These are phyloP conservation scores for Nymphalis io DNA, from an alignment of 1,140 invertebrate species.

Conservation along the genomic window DNA sequence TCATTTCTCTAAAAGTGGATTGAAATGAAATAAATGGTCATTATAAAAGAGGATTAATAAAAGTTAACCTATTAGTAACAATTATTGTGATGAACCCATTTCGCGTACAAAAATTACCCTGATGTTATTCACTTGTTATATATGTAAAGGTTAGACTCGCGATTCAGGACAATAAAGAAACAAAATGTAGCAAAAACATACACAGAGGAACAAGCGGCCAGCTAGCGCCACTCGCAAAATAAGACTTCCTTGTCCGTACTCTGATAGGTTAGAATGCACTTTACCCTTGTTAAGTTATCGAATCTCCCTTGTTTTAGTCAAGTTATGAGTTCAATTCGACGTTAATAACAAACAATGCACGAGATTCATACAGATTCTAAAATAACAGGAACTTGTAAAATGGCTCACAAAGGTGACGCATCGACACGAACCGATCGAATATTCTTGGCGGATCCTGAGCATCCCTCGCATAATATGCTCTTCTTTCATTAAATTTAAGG, in stretches of 20 bases:
- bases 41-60: neutral
- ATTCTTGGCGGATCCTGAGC: slow-evolving; percentile 54
- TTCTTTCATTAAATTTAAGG: slow-evolving; percentile 8
- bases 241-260: slow-evolving; percentile 22
- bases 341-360: slow-evolving; percentile 14
- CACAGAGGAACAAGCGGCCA: slow-evolving; percentile 10
- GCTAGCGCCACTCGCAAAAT: slow-evolving; percentile 23
- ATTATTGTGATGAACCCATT: neutral
- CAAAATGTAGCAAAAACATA: slow-evolving; percentile 12
- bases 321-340: neutral
- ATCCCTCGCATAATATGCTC: slow-evolving; percentile 27
- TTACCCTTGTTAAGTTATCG: slow-evolving; percentile 18
- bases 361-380: slow-evolving; percentile 49
- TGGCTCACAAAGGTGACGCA: slow-evolving; percentile 80
- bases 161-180: slow-evolving; percentile 5
- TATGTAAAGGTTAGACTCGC: neutral
- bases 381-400: slow-evolving; percentile 73
- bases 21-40: neutral
- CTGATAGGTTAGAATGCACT: slow-evolving; percentile 34
- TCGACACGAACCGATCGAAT: slow-evolving; percentile 77
- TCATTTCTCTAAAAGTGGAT: neutral
- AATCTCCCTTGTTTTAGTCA: slow-evolving; percentile 2
- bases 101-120: neutral
- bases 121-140: neutral
- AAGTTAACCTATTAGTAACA: neutral